phyloP scores from a whole-genome alignment of 1,140 invertebrate species.

The Heliconius himera region DNA sequence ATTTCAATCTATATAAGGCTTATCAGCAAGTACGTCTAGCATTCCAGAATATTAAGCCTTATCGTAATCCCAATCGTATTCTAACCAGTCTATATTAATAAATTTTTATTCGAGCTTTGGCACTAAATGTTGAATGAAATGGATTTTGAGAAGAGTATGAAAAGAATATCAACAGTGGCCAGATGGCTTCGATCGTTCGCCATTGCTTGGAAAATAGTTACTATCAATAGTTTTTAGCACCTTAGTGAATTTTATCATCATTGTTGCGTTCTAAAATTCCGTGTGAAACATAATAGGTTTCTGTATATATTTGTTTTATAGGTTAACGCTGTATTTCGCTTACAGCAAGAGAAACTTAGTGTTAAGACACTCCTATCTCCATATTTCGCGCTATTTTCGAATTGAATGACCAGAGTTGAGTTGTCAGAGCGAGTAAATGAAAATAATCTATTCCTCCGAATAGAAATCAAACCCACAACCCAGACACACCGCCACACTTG shows the following conservation, averaged over 20 bases:
- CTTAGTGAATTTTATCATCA: background rate
- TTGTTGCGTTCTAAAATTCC: background rate
- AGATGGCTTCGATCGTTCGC: background rate
- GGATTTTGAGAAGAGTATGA: background rate
- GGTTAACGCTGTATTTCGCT: too few species aligned
- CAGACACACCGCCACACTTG: too few species aligned
- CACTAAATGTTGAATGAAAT: conserved; percentile 1
- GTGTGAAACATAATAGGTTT: background rate
- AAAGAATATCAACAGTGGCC: conserved; percentile 10
- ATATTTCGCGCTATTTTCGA: too few species aligned
- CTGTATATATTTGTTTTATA: background rate
- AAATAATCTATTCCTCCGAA: too few species aligned
- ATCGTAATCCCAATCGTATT: conserved; percentile 11
- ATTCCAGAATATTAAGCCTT: background rate
- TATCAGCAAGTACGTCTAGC: background rate
- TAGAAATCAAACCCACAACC: too few species aligned
- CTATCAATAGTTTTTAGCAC: background rate
- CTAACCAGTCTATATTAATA: conserved; percentile 14
- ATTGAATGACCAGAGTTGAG: too few species aligned
- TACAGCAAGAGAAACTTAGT: too few species aligned
- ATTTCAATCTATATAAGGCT: background rate
- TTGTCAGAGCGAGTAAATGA: too few species aligned
- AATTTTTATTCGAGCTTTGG: conserved; percentile 7
- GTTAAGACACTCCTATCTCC: too few species aligned
- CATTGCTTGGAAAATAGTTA: background rate